Base-by-base conservation (phyloP, 1,140 invertebrate species). In the Cheumatopsyche charites region DNA sequence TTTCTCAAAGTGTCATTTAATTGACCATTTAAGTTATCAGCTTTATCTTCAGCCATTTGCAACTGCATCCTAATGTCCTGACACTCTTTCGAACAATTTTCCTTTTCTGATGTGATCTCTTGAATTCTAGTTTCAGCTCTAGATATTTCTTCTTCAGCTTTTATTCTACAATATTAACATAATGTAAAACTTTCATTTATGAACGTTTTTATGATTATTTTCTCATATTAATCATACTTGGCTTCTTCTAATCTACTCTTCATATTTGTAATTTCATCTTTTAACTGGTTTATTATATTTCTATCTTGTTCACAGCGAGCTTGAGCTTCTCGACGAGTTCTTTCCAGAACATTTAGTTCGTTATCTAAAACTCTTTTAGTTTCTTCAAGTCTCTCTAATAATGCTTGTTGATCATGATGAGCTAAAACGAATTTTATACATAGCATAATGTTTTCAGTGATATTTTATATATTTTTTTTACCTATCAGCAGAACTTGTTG, bases 401-500 rank as follows among this genome's bases (percentile, higher is more conserved):
- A 78, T 0, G 92, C 91, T 84, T 95, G 92, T 77, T 94, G 92
- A 80, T 94, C 92, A 77, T 94, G 92, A 77, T 94, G 92, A 68
- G 92, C 93, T 90, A 74, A 1, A 78, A 76, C 74, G 72, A 75
- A 36, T 13, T 13, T 47, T 17, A 17, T 17, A 52, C 42, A 65
- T 42, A 65, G 3, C 7, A 17, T 17, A 42, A 12, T 36, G 17
- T 6, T 42, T 42, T 42, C 11, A 42, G 43, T 42, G 15, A 61
- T n/a, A 15, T 65, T 65, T 12, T 36, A 42, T 65, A 4, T 42
- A 42, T 42, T 42, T 36, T 42, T 41, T 77, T 82, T 80, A 92
- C 91, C 91, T 77, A 95, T 89, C 4, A 94, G 79, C 49, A 95
- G 82, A n/a, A 92, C 90, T 80, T 95, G 92, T 74, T 95, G 93